These are phyloP conservation scores for Collichthys lucidus DNA, from an alignment of 2,113 vertebrate species.

Conservation along the genomic window DNA sequence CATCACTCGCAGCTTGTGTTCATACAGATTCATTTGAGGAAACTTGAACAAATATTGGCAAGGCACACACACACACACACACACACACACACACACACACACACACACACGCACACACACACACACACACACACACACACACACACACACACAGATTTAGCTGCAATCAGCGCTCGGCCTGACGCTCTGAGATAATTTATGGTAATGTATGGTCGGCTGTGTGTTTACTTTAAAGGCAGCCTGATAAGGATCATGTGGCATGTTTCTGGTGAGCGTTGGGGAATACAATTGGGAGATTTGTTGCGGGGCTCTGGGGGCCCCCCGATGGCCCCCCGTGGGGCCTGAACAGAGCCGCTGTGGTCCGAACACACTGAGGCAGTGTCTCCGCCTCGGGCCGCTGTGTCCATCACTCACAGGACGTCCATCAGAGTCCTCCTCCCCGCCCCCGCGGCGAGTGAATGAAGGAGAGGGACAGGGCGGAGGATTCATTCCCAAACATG, in stretches of 20 bases:
- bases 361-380: conserved; percentile 68
- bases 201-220: conserved; percentile 53
- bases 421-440: conserved; percentile 55
- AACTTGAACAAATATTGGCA: conserved; percentile 77
- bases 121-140: conserved; percentile 1
- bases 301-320: conserved; percentile 60
- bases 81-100: too few relatives aligned
- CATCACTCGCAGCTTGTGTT: conserved; percentile 70
- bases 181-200: conserved; percentile 59
- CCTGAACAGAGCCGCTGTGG: conserved; percentile 54
- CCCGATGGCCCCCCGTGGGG: conserved; percentile 53
- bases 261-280: conserved; percentile 60
- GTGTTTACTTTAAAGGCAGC: conserved; percentile 67
- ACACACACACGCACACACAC: background rate
- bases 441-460: too few relatives aligned
- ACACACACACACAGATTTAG: conserved; percentile 38
- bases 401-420: conserved; percentile 67
- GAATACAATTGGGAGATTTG: conserved; percentile 77
- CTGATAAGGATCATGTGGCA: conserved; percentile 71
- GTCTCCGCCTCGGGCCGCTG: conserved; percentile 56
- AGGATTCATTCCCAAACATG: conserved; percentile 29
- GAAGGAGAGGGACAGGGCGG: background rate
- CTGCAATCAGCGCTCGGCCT: conserved; percentile 52
- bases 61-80: too few relatives aligned
- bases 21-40: conserved; percentile 60